Conservation (phyloP, 2,113 vertebrate species). For the Neopipo cinnamomea region DNA sequence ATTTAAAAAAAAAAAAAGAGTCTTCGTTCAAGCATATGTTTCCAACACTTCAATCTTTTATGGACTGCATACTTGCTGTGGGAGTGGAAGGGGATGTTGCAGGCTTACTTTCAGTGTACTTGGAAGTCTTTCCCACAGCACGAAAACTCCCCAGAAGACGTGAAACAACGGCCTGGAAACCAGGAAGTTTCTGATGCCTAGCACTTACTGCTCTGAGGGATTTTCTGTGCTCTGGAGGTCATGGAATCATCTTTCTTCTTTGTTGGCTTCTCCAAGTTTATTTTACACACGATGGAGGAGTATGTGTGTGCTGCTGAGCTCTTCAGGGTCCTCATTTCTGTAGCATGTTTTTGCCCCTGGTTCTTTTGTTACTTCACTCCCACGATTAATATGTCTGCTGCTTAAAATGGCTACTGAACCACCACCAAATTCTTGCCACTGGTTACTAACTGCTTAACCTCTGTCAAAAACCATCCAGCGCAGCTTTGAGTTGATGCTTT, state of each 20-base stretch:
- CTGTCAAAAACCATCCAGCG: constrained; percentile 44
- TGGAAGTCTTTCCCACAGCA: constrained; percentile 41
- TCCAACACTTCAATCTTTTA: constrained; percentile 25
- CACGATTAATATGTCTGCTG: constrained; percentile 8
- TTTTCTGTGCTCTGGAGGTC: constrained; percentile 20
- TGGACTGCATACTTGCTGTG: constrained; percentile 27
- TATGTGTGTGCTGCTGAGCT: neutral
- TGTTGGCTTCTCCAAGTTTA: neutral
- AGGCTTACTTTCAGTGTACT: constrained; percentile 43
- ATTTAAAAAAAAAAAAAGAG: neutral
- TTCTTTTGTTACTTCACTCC: neutral
- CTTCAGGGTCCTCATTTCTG: neutral
- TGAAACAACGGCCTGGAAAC: constrained; percentile 4
- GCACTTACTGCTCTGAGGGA: constrained; percentile 26
- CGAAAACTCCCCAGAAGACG: constrained; percentile 3
- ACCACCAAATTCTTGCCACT: constrained; percentile 14
- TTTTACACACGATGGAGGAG: neutral
- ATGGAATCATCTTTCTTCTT: neutral
- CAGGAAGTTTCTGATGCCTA: constrained; percentile 14
- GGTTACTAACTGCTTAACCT: constrained; percentile 41
- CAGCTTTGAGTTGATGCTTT: constrained; percentile 58
- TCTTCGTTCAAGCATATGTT: neutral
- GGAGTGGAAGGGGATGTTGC: constrained; percentile 36
- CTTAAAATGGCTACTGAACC: constrained; percentile 65
- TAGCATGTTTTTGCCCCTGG: neutral